Conservation (phyloP, 64 coral and sea anemone species). For the Montipora efflorescens region DNA sequence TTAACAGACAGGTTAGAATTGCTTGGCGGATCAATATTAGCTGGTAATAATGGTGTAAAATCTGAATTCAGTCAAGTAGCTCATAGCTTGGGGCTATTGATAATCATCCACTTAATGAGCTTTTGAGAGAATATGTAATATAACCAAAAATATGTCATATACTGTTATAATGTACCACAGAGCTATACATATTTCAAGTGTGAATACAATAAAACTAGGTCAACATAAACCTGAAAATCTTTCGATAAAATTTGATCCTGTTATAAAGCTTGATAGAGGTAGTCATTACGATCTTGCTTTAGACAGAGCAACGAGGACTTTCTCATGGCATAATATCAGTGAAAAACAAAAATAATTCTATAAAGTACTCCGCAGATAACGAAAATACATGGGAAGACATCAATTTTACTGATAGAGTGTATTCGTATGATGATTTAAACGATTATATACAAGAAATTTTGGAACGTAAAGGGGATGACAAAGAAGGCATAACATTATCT, state of each 20-base stretch:
- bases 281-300: slow-evolving; percentile 24
- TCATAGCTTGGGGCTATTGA: not conserved
- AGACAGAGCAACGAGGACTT: slow-evolving; percentile 2
- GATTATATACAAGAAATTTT: not conserved
- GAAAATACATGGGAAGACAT: no score
- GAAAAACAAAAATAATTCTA: no score
- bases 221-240: not conserved
- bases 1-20: not conserved
- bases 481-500: not conserved
- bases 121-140: not conserved
- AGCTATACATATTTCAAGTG: not conserved
- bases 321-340: not conserved
- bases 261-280: no score
- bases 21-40: slow-evolving; percentile 12
- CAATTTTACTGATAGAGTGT: no score
- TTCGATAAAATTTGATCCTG: not conserved
- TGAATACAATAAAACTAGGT: not conserved
- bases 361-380: no score
- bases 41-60: slow-evolving; percentile 56
- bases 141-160: not conserved
- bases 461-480: not conserved
- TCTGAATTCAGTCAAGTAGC: slow-evolving; percentile 18
- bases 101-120: not conserved
- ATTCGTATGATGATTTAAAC: no score
- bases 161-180: not conserved